Percentiles rank a stretch among this genome's conserved stretches.
phyloP scores from a whole-genome alignment of 2,113 vertebrate genomes.

The Regulus satrapa region DNA sequence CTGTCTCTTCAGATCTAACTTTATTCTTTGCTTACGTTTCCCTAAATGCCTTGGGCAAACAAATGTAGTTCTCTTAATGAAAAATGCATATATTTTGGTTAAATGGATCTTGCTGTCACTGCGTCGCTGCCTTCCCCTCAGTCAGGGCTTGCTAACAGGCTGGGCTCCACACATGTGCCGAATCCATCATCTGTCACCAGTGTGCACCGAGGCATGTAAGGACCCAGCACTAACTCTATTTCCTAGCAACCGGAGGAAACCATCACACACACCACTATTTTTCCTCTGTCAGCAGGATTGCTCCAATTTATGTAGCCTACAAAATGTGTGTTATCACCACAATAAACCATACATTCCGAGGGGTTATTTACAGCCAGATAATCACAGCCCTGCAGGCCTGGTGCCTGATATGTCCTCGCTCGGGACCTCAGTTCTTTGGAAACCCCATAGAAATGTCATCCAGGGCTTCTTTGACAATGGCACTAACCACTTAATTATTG shows the following conservation, averaged over 20 bases:
- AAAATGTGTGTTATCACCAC: conserved; percentile 67
- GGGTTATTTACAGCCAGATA: conserved; percentile 65
- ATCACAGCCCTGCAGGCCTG: conserved; percentile 26
- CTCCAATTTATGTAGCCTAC: conserved; percentile 70
- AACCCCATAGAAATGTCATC: conserved; percentile 19
- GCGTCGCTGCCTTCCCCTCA: background rate
- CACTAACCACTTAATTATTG: conserved; percentile 58
- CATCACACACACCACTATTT: conserved; percentile 60
- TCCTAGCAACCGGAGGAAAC: conserved; percentile 73
- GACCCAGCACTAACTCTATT: conserved; percentile 69
- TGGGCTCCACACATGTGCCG: conserved; percentile 3
- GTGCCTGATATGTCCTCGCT: background rate
- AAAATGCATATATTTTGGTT: conserved; percentile 36
- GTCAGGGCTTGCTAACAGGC: conserved; percentile 40
- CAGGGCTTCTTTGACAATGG: conserved; percentile 25
- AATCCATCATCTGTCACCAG: conserved; percentile 60
- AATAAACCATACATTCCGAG: conserved; percentile 68
- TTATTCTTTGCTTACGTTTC: conserved; percentile 3
- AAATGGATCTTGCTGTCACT: conserved; percentile 29
- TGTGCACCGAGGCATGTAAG: conserved; percentile 54
- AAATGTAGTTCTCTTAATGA: background rate
- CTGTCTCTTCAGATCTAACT: background rate
- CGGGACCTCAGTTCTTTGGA: background rate
- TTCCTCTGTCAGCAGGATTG: conserved; percentile 70
- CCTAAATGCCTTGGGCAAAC: background rate